Conservation (phyloP, 2,797 vertebrate species). For the Manis pentadactyla region DNA sequence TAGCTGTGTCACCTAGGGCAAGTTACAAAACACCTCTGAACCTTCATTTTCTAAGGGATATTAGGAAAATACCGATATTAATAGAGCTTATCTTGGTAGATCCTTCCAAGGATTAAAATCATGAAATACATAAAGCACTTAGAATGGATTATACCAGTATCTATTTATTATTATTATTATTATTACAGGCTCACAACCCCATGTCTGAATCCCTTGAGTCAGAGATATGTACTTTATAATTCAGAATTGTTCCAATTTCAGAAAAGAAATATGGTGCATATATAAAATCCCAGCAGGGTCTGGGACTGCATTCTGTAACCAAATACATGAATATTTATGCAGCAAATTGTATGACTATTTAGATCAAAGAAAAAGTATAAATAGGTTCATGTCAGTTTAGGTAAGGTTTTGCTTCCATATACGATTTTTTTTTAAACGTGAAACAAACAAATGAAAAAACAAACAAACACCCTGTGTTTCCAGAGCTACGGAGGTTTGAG, state of each 20-base stretch:
- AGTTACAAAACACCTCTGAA: background rate
- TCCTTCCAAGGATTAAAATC: background rate
- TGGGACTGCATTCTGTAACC: conserved; percentile 25
- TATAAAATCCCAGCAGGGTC: conserved; percentile 32
- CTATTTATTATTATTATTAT: background rate
- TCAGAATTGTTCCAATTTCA: conserved; percentile 44
- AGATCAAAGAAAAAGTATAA: conserved; percentile 71
- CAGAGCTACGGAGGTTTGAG: background rate
- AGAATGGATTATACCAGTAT: background rate
- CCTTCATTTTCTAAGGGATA: background rate
- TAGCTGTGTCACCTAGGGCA: background rate
- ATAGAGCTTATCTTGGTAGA: background rate
- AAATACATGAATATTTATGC: conserved; percentile 71
- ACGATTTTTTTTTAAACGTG: background rate
- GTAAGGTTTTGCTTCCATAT: conserved; percentile 23
- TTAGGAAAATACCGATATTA: background rate
- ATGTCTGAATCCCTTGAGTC: background rate
- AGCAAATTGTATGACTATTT: conserved; percentile 64
- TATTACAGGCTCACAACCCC: background rate
- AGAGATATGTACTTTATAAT: conserved; percentile 2
- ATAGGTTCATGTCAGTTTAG: conserved; percentile 41
- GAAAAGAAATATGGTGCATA: background rate
- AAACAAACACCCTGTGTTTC: background rate
- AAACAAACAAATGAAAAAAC: conserved; percentile 43
- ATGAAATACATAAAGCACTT: background rate